A percentile compares a stretch with the other conserved stretches of the same genome.
Conservation (phyloP, 2,797 vertebrate species). For the Gallinago solitaria region DNA sequence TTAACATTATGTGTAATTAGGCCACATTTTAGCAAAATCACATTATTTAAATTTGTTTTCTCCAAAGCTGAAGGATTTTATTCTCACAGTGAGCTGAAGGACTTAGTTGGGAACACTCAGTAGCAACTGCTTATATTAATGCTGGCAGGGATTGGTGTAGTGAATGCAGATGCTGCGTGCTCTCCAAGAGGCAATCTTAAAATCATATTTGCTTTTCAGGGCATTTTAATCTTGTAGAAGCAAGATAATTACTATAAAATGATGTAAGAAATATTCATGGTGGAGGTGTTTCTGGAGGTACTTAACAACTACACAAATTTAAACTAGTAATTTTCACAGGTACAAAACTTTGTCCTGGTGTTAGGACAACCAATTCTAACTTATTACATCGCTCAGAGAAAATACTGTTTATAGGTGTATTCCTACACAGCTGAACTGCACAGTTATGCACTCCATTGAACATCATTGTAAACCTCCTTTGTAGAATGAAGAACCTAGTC, state of each 20-base stretch:
- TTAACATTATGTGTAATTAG: slow-evolving; percentile 19
- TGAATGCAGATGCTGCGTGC: neutral
- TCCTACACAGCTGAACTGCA: neutral
- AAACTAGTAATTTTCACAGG: neutral
- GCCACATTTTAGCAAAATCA: neutral
- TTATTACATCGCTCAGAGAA: neutral
- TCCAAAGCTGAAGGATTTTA: neutral
- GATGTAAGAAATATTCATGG: neutral
- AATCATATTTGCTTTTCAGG: neutral
- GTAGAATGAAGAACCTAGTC: neutral
- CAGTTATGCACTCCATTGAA: neutral
- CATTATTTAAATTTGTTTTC: slow-evolving; percentile 11
- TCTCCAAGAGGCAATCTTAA: neutral
- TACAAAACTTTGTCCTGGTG: neutral
- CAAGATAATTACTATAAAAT: neutral
- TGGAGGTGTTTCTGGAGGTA: neutral
- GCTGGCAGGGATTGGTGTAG: neutral
- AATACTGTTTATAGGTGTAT: neutral
- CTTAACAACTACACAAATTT: neutral
- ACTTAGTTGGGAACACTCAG: neutral
- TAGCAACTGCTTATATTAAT: neutral
- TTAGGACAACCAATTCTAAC: neutral
- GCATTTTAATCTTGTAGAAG: neutral
- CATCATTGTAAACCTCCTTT: neutral
- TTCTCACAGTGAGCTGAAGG: neutral